These are phyloP conservation scores for Aphelinus certus DNA, from an alignment of 1,140 invertebrate species.

Conservation along the genomic window DNA sequence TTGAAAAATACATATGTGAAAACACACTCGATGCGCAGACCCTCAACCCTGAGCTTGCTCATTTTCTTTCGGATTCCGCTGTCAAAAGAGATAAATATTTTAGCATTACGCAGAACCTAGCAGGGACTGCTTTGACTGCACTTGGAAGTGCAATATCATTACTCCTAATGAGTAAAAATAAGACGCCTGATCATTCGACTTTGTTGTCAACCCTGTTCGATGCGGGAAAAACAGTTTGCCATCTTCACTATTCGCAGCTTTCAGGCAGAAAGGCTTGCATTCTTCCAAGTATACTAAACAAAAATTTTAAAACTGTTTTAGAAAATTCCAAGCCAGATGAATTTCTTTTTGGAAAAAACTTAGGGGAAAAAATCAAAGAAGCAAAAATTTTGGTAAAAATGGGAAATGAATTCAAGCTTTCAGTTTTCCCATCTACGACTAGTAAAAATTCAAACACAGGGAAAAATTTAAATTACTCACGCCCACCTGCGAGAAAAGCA, in stretches of 20 bases:
- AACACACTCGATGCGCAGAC: slow-evolving; percentile 4
- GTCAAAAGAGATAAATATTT: slow-evolving; percentile 26
- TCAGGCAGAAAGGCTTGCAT: slow-evolving; percentile 10
- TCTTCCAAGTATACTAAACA: background rate
- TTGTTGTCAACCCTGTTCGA: background rate
- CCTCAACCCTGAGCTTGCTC: slow-evolving; percentile 9
- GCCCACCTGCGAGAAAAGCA: background rate
- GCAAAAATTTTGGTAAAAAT: background rate
- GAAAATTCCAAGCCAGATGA: background rate
- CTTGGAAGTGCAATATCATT: slow-evolving; percentile 15
- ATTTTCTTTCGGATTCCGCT: slow-evolving; percentile 8
- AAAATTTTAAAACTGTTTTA: slow-evolving; percentile 11
- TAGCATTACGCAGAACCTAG: slow-evolving; percentile 13
- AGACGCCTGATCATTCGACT: background rate
- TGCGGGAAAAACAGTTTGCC: background rate
- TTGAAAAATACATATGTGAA: no score
- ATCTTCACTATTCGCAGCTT: slow-evolving; percentile 8
- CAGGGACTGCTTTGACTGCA: background rate
- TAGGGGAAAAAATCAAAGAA: slow-evolving; percentile 11
- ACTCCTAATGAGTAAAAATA: slow-evolving; percentile 9
- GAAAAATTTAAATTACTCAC: background rate
- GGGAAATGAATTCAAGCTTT: background rate
- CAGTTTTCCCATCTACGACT: no score
- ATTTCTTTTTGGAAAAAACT: slow-evolving; percentile 19
- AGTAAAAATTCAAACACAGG: background rate